These are phyloP conservation scores for Colossoma macropomum DNA, from an alignment of 2,113 vertebrate species.

Conservation along the genomic window DNA sequence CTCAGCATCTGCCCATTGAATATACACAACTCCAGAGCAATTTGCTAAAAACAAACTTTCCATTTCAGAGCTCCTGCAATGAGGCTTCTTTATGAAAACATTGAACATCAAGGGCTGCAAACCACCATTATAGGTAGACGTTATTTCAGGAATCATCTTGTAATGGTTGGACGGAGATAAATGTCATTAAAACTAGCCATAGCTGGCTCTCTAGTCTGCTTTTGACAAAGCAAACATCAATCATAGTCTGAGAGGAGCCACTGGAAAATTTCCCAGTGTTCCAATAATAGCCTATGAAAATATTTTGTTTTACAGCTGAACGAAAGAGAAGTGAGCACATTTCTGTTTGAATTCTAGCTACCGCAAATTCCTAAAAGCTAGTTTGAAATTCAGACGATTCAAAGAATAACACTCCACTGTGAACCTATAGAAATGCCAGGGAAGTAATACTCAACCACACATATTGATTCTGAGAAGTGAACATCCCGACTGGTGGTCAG, in stretches of 20 bases:
- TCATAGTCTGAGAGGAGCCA: slow-evolving; percentile 31
- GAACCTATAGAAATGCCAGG: background rate
- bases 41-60: slow-evolving; percentile 41
- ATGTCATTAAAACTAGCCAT: slow-evolving; percentile 18
- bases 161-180: slow-evolving; percentile 32
- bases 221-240: slow-evolving; percentile 30
- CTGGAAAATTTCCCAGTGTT: slow-evolving; percentile 16
- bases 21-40: slow-evolving; percentile 35
- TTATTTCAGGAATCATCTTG: slow-evolving; percentile 21
- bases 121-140: slow-evolving; percentile 27
- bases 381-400: background rate
- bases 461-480: slow-evolving; percentile 21
- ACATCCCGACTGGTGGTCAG: background rate
- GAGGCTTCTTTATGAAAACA: slow-evolving; percentile 31
- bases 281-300: slow-evolving; percentile 39
- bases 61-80: slow-evolving; percentile 12
- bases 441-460: slow-evolving; percentile 2
- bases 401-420: slow-evolving; percentile 6
- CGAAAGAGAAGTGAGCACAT: background rate
- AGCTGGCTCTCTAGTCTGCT: slow-evolving; percentile 6
- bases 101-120: background rate
- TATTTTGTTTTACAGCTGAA: slow-evolving; percentile 23
- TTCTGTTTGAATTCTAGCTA: background rate
- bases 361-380: background rate
- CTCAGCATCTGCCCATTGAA: slow-evolving; percentile 34